A percentile compares a stretch with the other conserved stretches of the same genome.
Conservation (phyloP, 2,113 vertebrate species). For the Paralichthys olivaceus region DNA sequence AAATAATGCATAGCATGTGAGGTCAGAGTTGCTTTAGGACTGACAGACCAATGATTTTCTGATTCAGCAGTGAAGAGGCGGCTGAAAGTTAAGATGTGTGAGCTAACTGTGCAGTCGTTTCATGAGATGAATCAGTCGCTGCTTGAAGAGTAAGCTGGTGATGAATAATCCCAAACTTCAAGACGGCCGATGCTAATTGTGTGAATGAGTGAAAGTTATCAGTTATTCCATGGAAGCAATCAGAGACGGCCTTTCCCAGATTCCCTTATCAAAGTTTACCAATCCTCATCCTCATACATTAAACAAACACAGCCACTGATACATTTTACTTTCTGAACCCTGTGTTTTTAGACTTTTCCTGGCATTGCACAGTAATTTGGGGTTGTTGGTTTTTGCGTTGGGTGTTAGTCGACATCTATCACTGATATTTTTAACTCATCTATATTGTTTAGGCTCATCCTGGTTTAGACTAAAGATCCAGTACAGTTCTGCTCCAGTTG, state of each 20-base stretch:
- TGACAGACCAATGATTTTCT: constrained; percentile 14
- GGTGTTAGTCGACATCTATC: background rate
- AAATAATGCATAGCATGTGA: background rate
- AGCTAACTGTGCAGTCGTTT: background rate
- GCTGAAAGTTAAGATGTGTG: background rate
- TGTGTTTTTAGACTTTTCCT: background rate
- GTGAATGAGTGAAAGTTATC: background rate
- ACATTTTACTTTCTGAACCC: background rate
- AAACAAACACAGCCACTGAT: constrained; percentile 16
- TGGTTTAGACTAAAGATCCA: background rate
- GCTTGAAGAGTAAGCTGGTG: background rate
- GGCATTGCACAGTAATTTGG: background rate
- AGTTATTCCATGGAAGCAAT: background rate
- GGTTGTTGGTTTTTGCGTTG: background rate
- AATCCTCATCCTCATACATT: constrained; percentile 17
- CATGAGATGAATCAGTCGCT: background rate
- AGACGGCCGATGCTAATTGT: background rate
- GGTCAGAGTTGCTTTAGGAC: constrained; percentile 22
- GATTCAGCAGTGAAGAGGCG: background rate
- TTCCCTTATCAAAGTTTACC: constrained; percentile 11
- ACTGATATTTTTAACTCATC: too few relatives aligned
- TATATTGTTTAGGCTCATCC: too few relatives aligned
- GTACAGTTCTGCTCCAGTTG: background rate
- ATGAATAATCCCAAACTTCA: background rate
- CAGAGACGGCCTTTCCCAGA: background rate